These are phyloP conservation scores for Calypte anna DNA, from an alignment of 2,113 vertebrate species.

Conservation along the genomic window DNA sequence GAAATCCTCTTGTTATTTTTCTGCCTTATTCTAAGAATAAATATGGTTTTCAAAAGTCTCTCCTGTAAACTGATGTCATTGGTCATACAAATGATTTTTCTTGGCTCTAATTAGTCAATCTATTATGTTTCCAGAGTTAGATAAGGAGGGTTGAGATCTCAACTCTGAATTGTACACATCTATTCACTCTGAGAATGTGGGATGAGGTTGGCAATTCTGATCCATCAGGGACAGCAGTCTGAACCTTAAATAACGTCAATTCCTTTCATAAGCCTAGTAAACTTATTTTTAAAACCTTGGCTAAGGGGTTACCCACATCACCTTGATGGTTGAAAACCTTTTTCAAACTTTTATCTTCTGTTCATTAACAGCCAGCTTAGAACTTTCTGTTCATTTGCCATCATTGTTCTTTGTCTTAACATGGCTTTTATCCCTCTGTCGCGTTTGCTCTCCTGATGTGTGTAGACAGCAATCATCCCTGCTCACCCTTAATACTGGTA, in stretches of 20 bases:
- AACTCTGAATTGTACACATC: background rate
- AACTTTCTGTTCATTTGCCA: background rate
- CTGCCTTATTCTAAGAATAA: background rate
- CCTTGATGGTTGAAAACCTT: background rate
- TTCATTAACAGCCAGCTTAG: background rate
- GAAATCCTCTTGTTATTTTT: background rate
- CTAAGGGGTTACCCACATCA: accelerated
- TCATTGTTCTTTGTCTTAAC: background rate
- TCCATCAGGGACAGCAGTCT: background rate
- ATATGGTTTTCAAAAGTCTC: background rate
- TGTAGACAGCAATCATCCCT: background rate
- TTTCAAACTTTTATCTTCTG: background rate
- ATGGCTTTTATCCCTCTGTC: background rate
- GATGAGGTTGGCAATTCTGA: background rate
- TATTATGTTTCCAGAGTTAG: background rate
- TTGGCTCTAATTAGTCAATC: background rate
- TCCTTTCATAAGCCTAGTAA: background rate
- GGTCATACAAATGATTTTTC: background rate
- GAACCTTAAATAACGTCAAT: background rate
- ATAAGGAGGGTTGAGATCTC: background rate
- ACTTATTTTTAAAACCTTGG: background rate
- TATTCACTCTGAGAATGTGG: background rate
- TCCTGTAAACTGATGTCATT: background rate
- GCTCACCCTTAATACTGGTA: background rate
- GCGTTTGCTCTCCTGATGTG: background rate